These are phyloP conservation scores for Cyprinodon diabolis DNA, from an alignment of 2,797 vertebrate genomes.

Conservation along the genomic window DNA sequence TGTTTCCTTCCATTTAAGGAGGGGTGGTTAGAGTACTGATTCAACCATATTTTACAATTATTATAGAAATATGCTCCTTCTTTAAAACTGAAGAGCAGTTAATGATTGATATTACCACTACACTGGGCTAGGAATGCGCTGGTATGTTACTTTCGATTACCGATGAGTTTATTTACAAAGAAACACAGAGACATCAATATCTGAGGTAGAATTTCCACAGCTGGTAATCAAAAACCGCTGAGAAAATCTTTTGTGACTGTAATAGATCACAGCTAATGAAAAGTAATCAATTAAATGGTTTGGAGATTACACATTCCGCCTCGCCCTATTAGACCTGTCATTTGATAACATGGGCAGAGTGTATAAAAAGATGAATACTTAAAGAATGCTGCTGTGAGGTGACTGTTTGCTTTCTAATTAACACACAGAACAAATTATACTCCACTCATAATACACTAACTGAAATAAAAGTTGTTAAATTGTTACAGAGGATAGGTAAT, in stretches of 20 bases:
- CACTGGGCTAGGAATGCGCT: neutral
- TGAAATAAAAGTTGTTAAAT: neutral
- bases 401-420: neutral
- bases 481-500: neutral
- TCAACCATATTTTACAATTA: neutral
- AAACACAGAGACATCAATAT: constrained; percentile 18
- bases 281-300: neutral
- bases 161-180: neutral
- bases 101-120: neutral
- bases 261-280: constrained; percentile 8
- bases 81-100: constrained; percentile 3
- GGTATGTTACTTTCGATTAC: neutral
- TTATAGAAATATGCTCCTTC: neutral
- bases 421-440: neutral
- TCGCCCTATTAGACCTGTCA: neutral
- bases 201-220: constrained; percentile 32
- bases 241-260: neutral
- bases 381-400: neutral
- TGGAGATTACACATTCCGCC: constrained; percentile 3
- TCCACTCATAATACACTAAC: neutral
- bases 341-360: constrained; percentile 9
- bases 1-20: constrained; percentile 2
- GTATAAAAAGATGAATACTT: constrained; percentile 1
- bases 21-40: neutral
- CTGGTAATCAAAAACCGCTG: constrained; percentile 25